Percentiles rank a stretch among this genome's conserved stretches.
Conservation (phyloP, 2,888 invertebrate species). For the Cancer borealis region DNA sequence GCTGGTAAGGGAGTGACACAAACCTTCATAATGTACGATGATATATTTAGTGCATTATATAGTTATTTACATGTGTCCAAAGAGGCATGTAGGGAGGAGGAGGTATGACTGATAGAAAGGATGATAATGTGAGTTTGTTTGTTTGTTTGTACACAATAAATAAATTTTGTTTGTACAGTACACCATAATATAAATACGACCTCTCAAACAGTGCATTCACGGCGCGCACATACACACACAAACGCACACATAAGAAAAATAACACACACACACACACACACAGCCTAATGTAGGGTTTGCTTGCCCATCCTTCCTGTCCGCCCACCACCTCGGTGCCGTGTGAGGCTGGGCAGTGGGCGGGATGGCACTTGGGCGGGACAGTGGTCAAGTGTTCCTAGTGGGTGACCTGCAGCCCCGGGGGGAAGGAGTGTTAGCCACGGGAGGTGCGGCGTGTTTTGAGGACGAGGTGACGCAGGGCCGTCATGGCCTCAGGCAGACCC, state of each 20-base stretch:
- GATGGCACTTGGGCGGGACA: background rate
- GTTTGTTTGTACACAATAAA: too few relatives aligned
- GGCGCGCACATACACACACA: background rate
- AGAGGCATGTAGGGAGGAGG: background rate
- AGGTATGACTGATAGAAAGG: background rate
- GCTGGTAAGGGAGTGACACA: background rate
- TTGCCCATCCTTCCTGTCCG: background rate
- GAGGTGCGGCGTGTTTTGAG: constrained; percentile 37
- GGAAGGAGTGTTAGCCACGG: background rate
- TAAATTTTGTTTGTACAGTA: background rate
- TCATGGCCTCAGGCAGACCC: constrained; percentile 74
- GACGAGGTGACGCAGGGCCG: constrained; percentile 66
- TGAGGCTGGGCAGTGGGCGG: background rate
- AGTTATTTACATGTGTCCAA: background rate
- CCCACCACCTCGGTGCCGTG: background rate
- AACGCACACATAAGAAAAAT: too few relatives aligned
- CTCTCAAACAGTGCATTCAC: background rate
- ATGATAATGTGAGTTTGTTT: background rate
- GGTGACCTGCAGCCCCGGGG: constrained; percentile 20
- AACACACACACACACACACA: background rate
- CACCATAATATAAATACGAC: background rate
- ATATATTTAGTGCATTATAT: background rate
- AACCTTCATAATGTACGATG: background rate
- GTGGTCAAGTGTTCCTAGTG: background rate
- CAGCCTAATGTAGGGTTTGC: background rate